phyloP scores from a whole-genome alignment of 1,140 invertebrate genomes.

The Asbolus verrucosus region DNA sequence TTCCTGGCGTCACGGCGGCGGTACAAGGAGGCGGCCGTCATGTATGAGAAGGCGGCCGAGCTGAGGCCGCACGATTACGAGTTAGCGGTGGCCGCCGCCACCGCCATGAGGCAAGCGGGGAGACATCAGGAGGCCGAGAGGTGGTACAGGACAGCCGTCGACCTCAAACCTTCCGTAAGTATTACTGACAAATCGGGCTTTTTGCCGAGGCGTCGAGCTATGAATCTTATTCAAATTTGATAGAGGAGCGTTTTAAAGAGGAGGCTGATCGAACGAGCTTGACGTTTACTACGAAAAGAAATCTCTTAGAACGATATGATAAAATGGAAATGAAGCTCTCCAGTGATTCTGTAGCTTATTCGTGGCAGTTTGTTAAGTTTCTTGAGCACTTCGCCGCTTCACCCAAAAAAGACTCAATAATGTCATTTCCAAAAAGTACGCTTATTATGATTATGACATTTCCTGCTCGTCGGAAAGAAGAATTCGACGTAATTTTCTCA shows the following conservation, averaged over 20 bases:
- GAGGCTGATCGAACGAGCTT: slow-evolving; percentile 26
- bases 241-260: slow-evolving; percentile 8
- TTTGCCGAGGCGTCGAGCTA: no score
- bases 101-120: slow-evolving; percentile 82
- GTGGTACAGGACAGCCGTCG: slow-evolving; percentile 83
- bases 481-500: slow-evolving; percentile 8
- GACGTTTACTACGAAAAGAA: slow-evolving; percentile 22
- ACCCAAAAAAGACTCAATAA: no score
- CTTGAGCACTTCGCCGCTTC: slow-evolving; percentile 6
- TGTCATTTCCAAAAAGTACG: no score
- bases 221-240: slow-evolving; percentile 17
- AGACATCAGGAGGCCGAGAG: slow-evolving; percentile 83
- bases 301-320: slow-evolving; percentile 38
- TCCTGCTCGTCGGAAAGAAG: neutral
- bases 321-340: slow-evolving; percentile 37
- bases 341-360: slow-evolving; percentile 18
- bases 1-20: slow-evolving; percentile 84
- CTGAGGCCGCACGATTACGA: slow-evolving; percentile 84
- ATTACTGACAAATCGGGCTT: no score
- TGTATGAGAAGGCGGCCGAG: slow-evolving; percentile 81
- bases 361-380: slow-evolving; percentile 28
- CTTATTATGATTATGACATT: slow-evolving; percentile 34
- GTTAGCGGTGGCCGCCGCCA: slow-evolving; percentile 86
- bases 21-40: slow-evolving; percentile 83
- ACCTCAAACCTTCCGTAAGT: slow-evolving; percentile 77